phyloP scores from a whole-genome alignment of 2,113 vertebrate species.

The Austrofundulus limnaeus region DNA sequence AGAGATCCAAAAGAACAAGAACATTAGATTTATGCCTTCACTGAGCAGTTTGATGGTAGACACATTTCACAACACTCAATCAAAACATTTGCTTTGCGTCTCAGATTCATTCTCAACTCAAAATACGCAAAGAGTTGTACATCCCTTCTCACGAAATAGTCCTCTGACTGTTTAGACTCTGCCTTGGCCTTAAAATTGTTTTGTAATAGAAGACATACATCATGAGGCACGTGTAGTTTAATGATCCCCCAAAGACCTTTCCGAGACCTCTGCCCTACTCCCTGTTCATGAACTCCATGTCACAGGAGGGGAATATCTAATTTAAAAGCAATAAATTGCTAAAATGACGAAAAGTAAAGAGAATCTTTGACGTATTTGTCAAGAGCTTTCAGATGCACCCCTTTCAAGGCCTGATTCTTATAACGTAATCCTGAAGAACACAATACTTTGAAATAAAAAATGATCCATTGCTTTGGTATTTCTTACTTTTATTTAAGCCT shows the following conservation, averaged over 20 bases:
- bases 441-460: no score
- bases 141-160: background rate
- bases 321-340: conserved; percentile 10
- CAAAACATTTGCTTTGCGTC: conserved; percentile 1
- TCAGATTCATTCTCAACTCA: conserved; percentile 10
- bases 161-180: conserved; percentile 4
- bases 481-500: no score
- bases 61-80: conserved; percentile 4
- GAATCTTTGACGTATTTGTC: background rate
- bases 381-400: no score
- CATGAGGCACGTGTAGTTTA: conserved; percentile 34
- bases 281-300: conserved; percentile 42
- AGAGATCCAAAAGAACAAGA: conserved; percentile 1
- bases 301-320: conserved; percentile 30
- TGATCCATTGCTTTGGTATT: no score
- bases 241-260: conserved; percentile 28
- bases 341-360: conserved; percentile 10
- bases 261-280: conserved; percentile 33
- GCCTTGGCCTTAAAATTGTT: conserved; percentile 11
- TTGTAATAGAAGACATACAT: conserved; percentile 36
- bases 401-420: no score
- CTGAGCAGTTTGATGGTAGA: conserved; percentile 10
- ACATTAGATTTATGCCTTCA: conserved; percentile 10
- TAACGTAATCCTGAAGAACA: no score
- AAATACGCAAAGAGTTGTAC: background rate